Percentiles rank a stretch among this genome's conserved stretches.
phyloP scores from a whole-genome alignment of 2,888 invertebrate species.

The Melanophora roralis region DNA sequence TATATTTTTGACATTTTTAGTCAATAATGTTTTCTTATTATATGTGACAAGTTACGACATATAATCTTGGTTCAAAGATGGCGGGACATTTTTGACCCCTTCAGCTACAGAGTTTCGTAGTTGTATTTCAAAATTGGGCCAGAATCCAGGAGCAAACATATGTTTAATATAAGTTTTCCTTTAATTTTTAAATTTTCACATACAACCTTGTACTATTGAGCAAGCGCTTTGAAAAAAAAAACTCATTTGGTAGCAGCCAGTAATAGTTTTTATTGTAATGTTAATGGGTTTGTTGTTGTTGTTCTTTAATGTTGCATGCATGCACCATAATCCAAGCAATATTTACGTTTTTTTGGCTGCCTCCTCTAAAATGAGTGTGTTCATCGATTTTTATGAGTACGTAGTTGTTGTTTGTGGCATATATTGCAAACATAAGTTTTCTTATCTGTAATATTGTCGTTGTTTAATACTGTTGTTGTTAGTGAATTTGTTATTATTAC shows the following conservation, averaged over 20 bases:
- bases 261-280: conserved; percentile 57
- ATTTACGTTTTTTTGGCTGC: background rate
- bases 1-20: too few relatives aligned
- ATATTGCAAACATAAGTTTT: conserved; percentile 62
- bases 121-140: too few relatives aligned
- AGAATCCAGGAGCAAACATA: too few relatives aligned
- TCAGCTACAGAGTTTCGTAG: too few relatives aligned
- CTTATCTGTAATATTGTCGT: conserved; percentile 57
- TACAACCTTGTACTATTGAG: too few relatives aligned
- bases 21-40: too few relatives aligned
- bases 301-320: background rate
- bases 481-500: conserved; percentile 57
- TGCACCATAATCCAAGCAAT: background rate
- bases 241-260: conserved; percentile 53
- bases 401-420: conserved; percentile 60
- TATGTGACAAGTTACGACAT: too few relatives aligned
- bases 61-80: too few relatives aligned
- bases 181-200: too few relatives aligned
- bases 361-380: background rate
- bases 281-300: conserved; percentile 50
- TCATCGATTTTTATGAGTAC: conserved; percentile 36
- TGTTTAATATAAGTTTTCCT: too few relatives aligned
- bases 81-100: too few relatives aligned
- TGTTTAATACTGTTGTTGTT: conserved; percentile 54
- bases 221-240: too few relatives aligned